phyloP scores from a whole-genome alignment of 2,797 vertebrate genomes.

The Hipposideros larvatus region DNA sequence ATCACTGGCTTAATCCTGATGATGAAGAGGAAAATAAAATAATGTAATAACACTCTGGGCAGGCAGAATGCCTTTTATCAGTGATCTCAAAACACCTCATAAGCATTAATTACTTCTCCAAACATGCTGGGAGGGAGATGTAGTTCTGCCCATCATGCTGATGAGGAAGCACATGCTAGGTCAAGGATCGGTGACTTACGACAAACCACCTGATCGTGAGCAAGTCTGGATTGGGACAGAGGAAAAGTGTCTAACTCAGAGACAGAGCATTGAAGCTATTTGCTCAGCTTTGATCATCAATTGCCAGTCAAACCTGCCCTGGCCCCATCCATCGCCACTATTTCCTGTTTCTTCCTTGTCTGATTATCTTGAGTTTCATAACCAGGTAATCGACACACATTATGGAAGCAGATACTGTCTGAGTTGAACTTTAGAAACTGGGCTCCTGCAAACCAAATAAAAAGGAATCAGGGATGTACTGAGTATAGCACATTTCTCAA shows the following conservation, averaged over 20 bases:
- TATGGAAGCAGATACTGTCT: background rate
- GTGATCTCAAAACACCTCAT: conserved; percentile 73
- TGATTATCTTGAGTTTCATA: background rate
- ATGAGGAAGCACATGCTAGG: conserved; percentile 74
- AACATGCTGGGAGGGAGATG: conserved; percentile 69
- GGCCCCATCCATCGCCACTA: background rate
- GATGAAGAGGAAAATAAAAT: conserved; percentile 78
- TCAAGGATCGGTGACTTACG: conserved; percentile 67
- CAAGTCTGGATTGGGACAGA: conserved; percentile 48
- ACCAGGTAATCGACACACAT: background rate
- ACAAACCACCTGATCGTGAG: conserved; percentile 16
- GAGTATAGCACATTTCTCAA: background rate
- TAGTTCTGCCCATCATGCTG: conserved; percentile 61
- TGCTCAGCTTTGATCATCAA: background rate
- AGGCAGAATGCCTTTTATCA: conserved; percentile 74
- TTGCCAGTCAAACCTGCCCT: background rate
- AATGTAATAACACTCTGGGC: conserved; percentile 75
- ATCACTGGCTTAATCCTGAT: conserved; percentile 55
- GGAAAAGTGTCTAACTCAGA: background rate
- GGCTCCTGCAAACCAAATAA: background rate
- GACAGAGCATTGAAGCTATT: background rate
- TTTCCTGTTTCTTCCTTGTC: background rate
- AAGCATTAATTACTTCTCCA: conserved; percentile 80
- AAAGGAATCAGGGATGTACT: background rate
- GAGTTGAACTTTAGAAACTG: background rate